These are phyloP conservation scores for Patella depressa DNA, from an alignment of 2,888 invertebrate genomes.

Conservation along the genomic window DNA sequence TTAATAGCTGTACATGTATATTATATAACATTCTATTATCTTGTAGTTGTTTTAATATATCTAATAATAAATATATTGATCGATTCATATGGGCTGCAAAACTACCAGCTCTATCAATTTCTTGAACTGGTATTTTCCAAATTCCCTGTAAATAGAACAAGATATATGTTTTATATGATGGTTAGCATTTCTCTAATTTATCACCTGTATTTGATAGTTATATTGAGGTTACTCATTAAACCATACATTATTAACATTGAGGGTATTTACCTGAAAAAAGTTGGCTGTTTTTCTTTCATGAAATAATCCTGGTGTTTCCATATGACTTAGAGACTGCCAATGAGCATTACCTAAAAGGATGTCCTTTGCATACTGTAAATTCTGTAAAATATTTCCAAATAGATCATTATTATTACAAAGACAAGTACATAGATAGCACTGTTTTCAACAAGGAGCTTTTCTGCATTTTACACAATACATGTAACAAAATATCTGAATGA, in stretches of 20 bases:
- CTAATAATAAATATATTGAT: slow-evolving; percentile 85
- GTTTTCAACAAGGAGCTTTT: no score
- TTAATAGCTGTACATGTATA: slow-evolving; percentile 83
- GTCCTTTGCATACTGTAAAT: slow-evolving; percentile 67
- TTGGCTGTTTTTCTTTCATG: slow-evolving; percentile 86
- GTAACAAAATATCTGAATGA: no score
- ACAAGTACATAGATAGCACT: no score
- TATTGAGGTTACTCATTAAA: no score
- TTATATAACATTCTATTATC: slow-evolving; percentile 87
- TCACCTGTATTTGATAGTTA: no score
- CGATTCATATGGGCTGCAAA: slow-evolving; percentile 92
- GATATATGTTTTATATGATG: no score
- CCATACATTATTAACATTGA: not conserved
- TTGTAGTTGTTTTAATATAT: slow-evolving; percentile 83
- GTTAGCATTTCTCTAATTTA: no score
- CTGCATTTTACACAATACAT: no score
- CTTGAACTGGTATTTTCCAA: slow-evolving; percentile 90
- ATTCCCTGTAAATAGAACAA: slow-evolving; percentile 77
- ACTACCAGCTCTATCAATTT: slow-evolving; percentile 92
- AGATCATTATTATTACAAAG: no score
- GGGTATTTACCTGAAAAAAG: slow-evolving; percentile 83
- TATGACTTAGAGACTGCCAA: slow-evolving; percentile 67
- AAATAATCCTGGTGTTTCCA: slow-evolving; percentile 85
- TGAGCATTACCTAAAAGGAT: slow-evolving; percentile 68
- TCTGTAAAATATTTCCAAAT: slow-evolving; percentile 46